Evolutionary conservation across 2,797 vertebrate species (phyloP), one percentile per base, ranked within the genome.

Genomic region (Xerus rutilus): DNA sequence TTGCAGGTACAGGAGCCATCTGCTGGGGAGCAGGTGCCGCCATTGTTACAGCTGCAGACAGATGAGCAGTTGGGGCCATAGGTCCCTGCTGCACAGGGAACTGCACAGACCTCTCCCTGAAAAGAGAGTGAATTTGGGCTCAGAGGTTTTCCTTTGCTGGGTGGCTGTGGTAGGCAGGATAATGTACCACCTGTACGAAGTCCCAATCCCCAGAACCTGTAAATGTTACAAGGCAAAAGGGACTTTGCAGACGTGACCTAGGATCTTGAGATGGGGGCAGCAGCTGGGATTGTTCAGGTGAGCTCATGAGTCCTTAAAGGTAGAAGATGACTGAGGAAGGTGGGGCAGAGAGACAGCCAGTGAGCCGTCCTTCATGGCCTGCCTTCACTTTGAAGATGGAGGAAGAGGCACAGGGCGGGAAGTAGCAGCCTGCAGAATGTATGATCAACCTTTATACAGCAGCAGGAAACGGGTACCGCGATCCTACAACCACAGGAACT

Each of bases 1-100:
- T 97, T 99, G 98, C 99, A 99, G 97, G 99, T 97, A 95, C 99
- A 99, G 94, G 99, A 99, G n/a, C 99, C 99, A 5, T 99, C 99
- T 72, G 99, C 97, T 0, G 99, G 99, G 90, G 99, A 99, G 97
- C 99, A 99, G 49, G 98, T 94, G 3, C 99, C 99, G 0, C 98
- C 98, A 3, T 99, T 99, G 96, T 98, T 98, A 98, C 99, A 99
- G 98, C 98, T 98, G 94, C 99, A 99, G 59, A 99, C 97, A 3
- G 98, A 99, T 0, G 99, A 99, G 98, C 99, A 99, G 97, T 99
- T 99, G 92, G 98, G 98, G 52, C 99, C 99, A 0, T 99, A 99
- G 67, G 99, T 99, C 89, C 99, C 99, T 20, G 98, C 94, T 20
- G 98, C 97, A 97, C 99, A 99, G 77, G 98, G 97, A 18, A 98